Percentiles rank a stretch among this genome's conserved stretches.
Evolutionary conservation across 2,797 vertebrate species (phyloP).

Genomic region (Eidolon dupreanum): DNA sequence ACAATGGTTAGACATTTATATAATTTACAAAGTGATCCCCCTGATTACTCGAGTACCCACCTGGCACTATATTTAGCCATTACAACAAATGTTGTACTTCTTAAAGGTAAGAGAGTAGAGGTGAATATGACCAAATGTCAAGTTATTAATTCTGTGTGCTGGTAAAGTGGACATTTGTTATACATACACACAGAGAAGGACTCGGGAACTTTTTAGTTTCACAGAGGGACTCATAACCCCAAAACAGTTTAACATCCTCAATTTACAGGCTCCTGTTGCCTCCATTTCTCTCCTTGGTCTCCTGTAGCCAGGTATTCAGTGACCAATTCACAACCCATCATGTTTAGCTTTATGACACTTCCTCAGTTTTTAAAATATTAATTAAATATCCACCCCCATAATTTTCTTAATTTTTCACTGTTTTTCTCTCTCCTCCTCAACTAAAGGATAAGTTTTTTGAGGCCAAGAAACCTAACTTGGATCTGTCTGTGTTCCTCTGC

Average conservation of each 20-base stretch:
- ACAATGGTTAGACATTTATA: too few species aligned
- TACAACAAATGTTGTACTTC: neutral
- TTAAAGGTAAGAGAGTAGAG: neutral
- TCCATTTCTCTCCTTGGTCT: neutral
- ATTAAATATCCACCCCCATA: neutral
- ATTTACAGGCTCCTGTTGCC: fast-evolving
- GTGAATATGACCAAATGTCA: neutral
- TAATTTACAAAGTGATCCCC: too few species aligned
- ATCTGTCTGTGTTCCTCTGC: neutral
- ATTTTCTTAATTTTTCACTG: neutral
- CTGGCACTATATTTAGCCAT: too few species aligned
- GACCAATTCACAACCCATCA: neutral
- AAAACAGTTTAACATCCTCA: neutral
- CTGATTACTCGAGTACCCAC: too few species aligned
- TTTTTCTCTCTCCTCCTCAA: neutral
- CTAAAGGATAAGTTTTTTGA: neutral
- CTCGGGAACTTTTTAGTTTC: neutral
- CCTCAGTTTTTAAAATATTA: neutral
- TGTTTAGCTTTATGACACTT: neutral
- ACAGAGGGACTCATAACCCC: neutral
- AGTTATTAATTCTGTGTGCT: neutral
- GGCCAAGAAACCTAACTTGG: neutral
- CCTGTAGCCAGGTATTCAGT: neutral
- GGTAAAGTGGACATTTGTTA: neutral
- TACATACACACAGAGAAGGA: neutral